Evolutionary conservation across 2,888 invertebrate genomes (phyloP), one percentile per base, ranked within the genome.

Genomic region (Bellardia pandia): DNA sequence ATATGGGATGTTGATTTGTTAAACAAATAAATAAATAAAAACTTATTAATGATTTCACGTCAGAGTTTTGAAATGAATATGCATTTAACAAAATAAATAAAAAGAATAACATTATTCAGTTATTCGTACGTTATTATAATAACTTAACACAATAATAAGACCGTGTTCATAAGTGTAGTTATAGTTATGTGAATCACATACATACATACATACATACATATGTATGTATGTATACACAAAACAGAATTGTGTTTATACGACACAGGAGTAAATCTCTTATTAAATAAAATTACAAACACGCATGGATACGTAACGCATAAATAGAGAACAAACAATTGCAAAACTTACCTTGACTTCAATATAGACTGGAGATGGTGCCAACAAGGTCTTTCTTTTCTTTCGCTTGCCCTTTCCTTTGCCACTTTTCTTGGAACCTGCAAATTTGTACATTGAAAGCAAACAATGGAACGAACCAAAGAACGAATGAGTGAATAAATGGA

Each of bases 311-410:
- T 37, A 4, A 37, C 37, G 37, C 37, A 37, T 37, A 6, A 37
- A 37, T 37, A 37, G 37, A 5, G 37, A 5, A 5, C 4, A 37
- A 37, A 37, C 0, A 48, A 16, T 3, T 1, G 0, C 5, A 33
- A 3, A 7, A 84, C 89, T 89, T 90, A 94, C 94, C 91, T 93
- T 92, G 23, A 94, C 93, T 90, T 94, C 93, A 30, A 93, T 88
- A 76, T 92, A 93, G 11, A 90, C 89, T 0, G 93, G 92, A 76
- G 88, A 88, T 74, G 89, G 89, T 80, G 89, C 89, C 88, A 89
- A 91, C 81, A 91, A 95, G 85, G 93, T 93, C 42, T 88, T 93
- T 92, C 66, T 92, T 53, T 85, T 80, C 90, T 75, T 88, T 13
- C 83, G 74, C 51, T 81, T 86, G 3, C 71, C 90, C 75, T 89